Conservation (phyloP, 2,888 invertebrate genomes). For the Zonitis immaculata region DNA sequence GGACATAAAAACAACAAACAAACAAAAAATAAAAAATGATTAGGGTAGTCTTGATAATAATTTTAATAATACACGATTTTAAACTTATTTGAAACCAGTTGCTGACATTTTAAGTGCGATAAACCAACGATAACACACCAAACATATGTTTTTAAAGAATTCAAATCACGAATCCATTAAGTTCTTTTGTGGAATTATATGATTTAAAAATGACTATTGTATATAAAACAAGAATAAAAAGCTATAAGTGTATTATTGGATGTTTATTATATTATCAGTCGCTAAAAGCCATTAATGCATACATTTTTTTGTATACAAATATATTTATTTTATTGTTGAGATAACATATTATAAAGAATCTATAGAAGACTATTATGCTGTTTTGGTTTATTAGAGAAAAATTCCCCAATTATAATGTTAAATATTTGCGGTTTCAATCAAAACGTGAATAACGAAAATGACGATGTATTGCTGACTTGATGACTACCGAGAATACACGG, state of each 20-base stretch:
- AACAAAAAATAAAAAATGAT: background rate
- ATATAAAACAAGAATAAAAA: too few relatives aligned
- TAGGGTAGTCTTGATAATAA: too few relatives aligned
- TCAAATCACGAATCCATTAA: slow-evolving; percentile 12
- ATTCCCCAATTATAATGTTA: too few relatives aligned
- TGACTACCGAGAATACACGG: background rate
- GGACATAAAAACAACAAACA: too few relatives aligned
- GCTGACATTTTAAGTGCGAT: background rate
- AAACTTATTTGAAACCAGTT: background rate
- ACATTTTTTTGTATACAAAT: background rate
- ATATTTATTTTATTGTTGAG: too few relatives aligned
- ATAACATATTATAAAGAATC: background rate
- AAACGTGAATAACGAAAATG: background rate
- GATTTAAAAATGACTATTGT: background rate
- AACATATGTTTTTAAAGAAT: slow-evolving; percentile 2
- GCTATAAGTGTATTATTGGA: too few relatives aligned
- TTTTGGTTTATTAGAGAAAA: too few relatives aligned
- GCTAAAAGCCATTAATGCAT: background rate
- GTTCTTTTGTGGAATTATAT: background rate
- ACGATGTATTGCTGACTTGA: background rate
- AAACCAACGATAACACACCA: background rate
- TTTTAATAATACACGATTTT: background rate
- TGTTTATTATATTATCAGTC: background rate
- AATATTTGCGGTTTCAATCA: slow-evolving; percentile 1
- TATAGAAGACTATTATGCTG: too few relatives aligned